Base-by-base conservation (phyloP, 2,113 vertebrate species). In the Trogon melanurus region DNA sequence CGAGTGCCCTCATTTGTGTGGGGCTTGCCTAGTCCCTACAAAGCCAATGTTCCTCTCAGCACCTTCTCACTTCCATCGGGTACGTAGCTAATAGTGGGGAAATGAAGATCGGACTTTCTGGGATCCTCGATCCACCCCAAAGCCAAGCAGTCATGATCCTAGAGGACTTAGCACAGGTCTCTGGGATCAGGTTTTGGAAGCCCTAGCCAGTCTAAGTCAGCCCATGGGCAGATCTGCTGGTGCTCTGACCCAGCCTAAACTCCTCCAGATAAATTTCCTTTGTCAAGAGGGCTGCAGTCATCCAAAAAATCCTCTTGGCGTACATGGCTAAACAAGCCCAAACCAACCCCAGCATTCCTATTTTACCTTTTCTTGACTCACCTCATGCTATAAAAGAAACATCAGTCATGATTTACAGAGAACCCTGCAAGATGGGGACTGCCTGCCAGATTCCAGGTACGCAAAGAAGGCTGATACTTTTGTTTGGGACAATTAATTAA, bases 311-410 rank as follows among this genome's bases (percentile, higher is more conserved):
- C 56, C 88, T 81, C 82, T 86, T 75, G 61, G 88, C 70, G 69
- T 16, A 54, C 0, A 3, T 53, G n/a, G 41, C 57, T 45, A 71
- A 41, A 82, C 88, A 94, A 93, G 95, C 57, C 95, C 69, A 61
- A 93, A 89, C 92, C 73, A 72, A 88, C 53, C 86, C 69, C 76
- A 58, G 34, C 79, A 69, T 84, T 94, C 85, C 73, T 71, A 69
- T 47, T 80, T 70, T 34, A 56, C 23, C 26, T 71, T 47, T 48
- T n/a, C 41, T 82, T 50, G 67, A 72, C 48, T 91, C 44, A 10
- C 13, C 22, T 32, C 75, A 88, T 0, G 11, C 65, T 86, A 48
- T 25, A 69, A 79, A 91, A 92, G 44, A 17, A 62, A 23, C 60
- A 67, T 53, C 66, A n/a, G 18, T 11, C 61, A 15, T 61, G 56